phyloP scores from a whole-genome alignment of 2,888 invertebrate genomes.

The Caenorhabditis macrosperma region DNA sequence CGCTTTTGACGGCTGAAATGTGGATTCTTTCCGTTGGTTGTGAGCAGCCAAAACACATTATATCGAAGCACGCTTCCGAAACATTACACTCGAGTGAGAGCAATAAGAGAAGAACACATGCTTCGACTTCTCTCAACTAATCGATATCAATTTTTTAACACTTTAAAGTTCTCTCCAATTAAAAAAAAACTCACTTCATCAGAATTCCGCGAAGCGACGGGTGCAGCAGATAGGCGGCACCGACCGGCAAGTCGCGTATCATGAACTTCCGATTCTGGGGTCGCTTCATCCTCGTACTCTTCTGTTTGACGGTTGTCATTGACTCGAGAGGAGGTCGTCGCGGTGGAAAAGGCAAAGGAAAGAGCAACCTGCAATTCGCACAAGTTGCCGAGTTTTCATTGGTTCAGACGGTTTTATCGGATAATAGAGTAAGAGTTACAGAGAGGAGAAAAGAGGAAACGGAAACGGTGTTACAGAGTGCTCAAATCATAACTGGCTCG shows the following conservation, averaged over 20 bases:
- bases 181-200: conserved; percentile 26
- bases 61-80: not conserved
- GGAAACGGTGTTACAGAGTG: conserved; percentile 72
- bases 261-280: conserved; percentile 47
- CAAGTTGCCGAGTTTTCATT: conserved; percentile 80
- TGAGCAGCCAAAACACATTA: conserved; percentile 12
- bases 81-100: conserved; percentile 31
- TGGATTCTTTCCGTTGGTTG: not conserved
- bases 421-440: conserved; percentile 73
- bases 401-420: conserved; percentile 74
- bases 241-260: conserved; percentile 56
- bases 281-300: conserved; percentile 29
- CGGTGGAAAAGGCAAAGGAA: conserved; percentile 74
- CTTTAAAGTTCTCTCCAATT: not conserved
- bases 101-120: conserved; percentile 27
- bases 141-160: conserved; percentile 15
- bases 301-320: conserved; percentile 32
- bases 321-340: conserved; percentile 74
- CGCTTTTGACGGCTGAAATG: conserved; percentile 45
- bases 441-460: conserved; percentile 1
- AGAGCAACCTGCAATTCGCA: conserved; percentile 79
- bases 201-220: conserved; percentile 51
- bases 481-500: conserved; percentile 78
- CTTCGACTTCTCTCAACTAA: conserved; percentile 1
- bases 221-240: conserved; percentile 52